phyloP scores from a whole-genome alignment of 2,113 vertebrate genomes.

The Nothoprocta pentlandii region DNA sequence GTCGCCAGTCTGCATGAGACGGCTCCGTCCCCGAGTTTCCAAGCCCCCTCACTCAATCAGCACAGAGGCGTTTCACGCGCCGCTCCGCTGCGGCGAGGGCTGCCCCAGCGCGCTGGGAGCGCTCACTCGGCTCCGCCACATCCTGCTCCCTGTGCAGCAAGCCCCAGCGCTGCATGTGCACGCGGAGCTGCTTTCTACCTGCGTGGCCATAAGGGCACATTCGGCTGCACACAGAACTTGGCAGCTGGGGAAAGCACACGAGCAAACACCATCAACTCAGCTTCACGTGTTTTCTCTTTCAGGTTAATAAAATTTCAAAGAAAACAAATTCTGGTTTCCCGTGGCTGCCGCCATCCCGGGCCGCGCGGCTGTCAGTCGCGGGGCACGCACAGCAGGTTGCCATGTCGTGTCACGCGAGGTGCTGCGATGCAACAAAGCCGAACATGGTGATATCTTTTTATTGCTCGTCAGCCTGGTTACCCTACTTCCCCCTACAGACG shows the following conservation, averaged over 20 bases:
- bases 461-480: slow-evolving; percentile 66
- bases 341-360: too few species aligned
- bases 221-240: neutral
- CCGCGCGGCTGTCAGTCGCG: slow-evolving; percentile 49
- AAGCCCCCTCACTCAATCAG: neutral
- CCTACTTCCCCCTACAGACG: slow-evolving; percentile 30
- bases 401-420: slow-evolving; percentile 79
- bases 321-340: slow-evolving; percentile 62
- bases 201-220: neutral
- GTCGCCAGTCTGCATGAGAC: accelerated
- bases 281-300: slow-evolving; percentile 20
- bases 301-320: slow-evolving; percentile 47
- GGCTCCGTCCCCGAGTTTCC: neutral
- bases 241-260: neutral
- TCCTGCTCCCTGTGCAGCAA: neutral
- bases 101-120: accelerated
- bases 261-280: neutral
- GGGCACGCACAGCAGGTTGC: slow-evolving; percentile 73
- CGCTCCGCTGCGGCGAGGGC: accelerated
- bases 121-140: neutral
- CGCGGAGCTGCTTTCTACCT: neutral
- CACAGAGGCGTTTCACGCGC: neutral
- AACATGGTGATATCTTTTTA: slow-evolving; percentile 81
- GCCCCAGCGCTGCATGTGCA: neutral
- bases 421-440: slow-evolving; percentile 75